A percentile compares a stretch with the other conserved stretches of the same genome.
These are phyloP conservation scores for Pseudomyrmex flavicornis DNA, from an alignment of 1,140 invertebrate genomes.

Conservation along the genomic window DNA sequence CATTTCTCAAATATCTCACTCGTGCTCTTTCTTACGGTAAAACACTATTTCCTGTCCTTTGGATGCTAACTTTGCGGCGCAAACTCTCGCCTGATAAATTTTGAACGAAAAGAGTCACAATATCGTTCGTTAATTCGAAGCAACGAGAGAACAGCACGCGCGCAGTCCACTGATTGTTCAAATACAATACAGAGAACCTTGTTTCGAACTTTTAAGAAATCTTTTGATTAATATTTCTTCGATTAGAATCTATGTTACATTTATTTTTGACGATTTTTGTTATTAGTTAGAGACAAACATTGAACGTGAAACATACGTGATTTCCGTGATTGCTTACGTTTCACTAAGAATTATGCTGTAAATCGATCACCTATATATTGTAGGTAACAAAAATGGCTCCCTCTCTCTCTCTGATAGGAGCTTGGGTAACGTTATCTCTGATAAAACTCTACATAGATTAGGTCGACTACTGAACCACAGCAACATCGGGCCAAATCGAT, in stretches of 20 bases:
- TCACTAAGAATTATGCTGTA: slow-evolving; percentile 79
- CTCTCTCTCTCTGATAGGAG: slow-evolving; percentile 78
- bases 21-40: not conserved
- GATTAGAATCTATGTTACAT: no score
- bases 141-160: no score
- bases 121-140: no score
- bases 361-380: slow-evolving; percentile 84
- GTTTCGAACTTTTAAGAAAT: no score
- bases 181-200: no score
- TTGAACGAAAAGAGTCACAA: no score
- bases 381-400: slow-evolving; percentile 83
- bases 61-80: not conserved
- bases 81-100: not conserved
- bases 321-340: slow-evolving; percentile 32
- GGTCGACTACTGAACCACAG: slow-evolving; percentile 76
- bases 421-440: slow-evolving; percentile 83
- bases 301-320: no score
- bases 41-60: not conserved
- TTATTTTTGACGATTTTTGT: no score
- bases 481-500: slow-evolving; percentile 57
- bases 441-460: slow-evolving; percentile 81
- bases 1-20: not conserved
- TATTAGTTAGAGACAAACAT: no score
- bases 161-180: no score
- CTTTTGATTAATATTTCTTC: no score